Percentiles rank a stretch among this genome's conserved stretches.
Conservation (phyloP, 1,140 invertebrate species). For the Drosophila aff. region DNA sequence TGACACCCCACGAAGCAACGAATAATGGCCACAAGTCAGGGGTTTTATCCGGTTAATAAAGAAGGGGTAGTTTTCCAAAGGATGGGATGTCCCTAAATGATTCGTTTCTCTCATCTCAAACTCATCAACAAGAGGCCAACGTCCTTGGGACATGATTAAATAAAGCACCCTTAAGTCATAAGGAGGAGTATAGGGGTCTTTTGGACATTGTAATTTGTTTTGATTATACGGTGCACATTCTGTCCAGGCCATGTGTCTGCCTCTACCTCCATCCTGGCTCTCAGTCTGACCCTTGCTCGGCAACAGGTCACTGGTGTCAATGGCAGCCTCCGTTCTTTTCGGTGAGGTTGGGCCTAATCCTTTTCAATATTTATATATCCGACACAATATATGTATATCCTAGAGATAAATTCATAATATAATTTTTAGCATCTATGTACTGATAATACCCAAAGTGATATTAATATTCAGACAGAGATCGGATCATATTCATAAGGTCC, state of each 20-base stretch:
- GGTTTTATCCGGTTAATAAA: not conserved
- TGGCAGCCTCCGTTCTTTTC: not conserved
- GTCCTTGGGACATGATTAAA: conserved; percentile 18
- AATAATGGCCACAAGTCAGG: not conserved
- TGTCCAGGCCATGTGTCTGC: not conserved
- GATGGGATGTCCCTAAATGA: not conserved
- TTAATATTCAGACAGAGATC: not conserved
- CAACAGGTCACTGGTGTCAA: not conserved
- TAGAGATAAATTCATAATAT: not conserved
- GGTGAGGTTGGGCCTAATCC: not conserved
- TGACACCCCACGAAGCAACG: not conserved
- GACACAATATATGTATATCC: not conserved
- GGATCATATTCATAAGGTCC: not conserved
- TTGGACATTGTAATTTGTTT: not conserved
- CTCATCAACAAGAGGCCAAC: not conserved
- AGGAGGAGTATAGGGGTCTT: not conserved
- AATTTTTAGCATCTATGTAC: not conserved
- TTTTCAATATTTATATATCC: not conserved
- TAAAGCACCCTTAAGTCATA: not conserved
- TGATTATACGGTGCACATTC: not conserved
- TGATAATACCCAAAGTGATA: not conserved
- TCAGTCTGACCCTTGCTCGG: not conserved
- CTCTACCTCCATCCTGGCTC: not conserved
- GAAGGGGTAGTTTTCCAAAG: not conserved
- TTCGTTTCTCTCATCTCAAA: no score